Base-by-base conservation (phyloP, 2,113 vertebrate genomes). In the Podocnemis expansa region DNA sequence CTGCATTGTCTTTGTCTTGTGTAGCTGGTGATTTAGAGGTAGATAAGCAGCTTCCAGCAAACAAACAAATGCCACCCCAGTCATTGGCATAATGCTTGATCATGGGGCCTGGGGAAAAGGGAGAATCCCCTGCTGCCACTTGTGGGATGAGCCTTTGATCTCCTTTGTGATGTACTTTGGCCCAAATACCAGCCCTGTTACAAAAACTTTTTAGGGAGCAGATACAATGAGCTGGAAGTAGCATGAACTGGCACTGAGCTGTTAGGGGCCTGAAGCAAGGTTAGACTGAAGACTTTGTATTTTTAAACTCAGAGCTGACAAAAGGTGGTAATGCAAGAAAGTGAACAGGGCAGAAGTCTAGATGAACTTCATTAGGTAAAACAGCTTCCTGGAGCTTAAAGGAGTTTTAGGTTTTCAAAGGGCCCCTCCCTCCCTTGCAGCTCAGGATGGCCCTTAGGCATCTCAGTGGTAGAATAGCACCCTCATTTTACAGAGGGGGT, bases 351-450 rank as follows among this genome's bases (percentile, higher is more conserved):
- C 92, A 94, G 67, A 95, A 81, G 87, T 94, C 84, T 90, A 95
- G 92, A 80, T 78, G 82, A 93, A 92, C 29, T 84, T 91, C 87
- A 89, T 43, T 94, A 81, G 88, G 80, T 85, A 52, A 90, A 85
- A 96, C 41, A 87, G 76, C 55, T 82, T 95, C 95, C 55, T 29
- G 92, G 87, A 96, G 54, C 49, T 88, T 90, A 95, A 91, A 78
- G 51, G 95, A 87, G 78, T 81, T 88, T 0, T 0, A 78, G 60
- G 82, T 93, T 88, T 91, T 93, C 82, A 58, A 70, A 91, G 89
- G 85, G 90, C 21, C 88, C 56, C 22, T 10, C 22, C 56, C 51
- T 52, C 90, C 82, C 75, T 58, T 51, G 58, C 25, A 92, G 45
- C 73, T 51, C 80, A 95, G 25, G 27, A 51, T 85, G 87, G 85